A percentile compares a stretch with the other conserved stretches of the same genome.
These are phyloP conservation scores for Anas platyrhynchos DNA, from an alignment of 2,113 vertebrate genomes.

Conservation along the genomic window DNA sequence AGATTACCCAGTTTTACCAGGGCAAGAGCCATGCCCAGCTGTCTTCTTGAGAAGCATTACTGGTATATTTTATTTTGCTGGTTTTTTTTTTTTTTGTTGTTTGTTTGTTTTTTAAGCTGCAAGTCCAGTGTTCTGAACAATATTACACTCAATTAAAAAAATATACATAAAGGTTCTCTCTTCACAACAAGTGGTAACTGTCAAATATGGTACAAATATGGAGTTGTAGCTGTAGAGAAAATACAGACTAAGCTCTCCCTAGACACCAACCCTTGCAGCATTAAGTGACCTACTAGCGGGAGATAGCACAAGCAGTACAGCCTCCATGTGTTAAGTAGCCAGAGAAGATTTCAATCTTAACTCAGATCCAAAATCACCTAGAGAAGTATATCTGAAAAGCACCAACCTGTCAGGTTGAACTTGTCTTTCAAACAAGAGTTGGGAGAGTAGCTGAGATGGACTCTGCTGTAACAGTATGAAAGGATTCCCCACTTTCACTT, in stretches of 20 bases:
- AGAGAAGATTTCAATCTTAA: not conserved
- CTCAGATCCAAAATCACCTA: not conserved
- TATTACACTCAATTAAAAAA: not conserved
- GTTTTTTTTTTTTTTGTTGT: not conserved
- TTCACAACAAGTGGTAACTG: not conserved
- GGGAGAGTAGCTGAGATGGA: slow-evolving; percentile 88
- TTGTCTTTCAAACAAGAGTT: slow-evolving; percentile 93
- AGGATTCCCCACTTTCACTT: slow-evolving; percentile 92
- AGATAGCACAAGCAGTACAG: not conserved
- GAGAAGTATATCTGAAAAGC: not conserved
- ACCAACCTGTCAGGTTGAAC: slow-evolving; percentile 91
- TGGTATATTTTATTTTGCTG: not conserved
- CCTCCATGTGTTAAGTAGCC: not conserved
- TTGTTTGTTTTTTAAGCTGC: not conserved
- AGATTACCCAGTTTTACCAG: not conserved
- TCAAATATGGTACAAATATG: not conserved
- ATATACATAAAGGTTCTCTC: not conserved
- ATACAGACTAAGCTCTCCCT: not conserved
- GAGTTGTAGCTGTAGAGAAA: not conserved
- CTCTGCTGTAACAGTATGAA: slow-evolving; percentile 90
- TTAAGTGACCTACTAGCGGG: not conserved
- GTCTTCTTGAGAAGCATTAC: not conserved
- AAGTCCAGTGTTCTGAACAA: not conserved
- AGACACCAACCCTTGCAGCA: not conserved
- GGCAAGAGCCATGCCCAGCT: not conserved